Evolutionary conservation across 2,888 invertebrate genomes (phyloP).

Genomic region (Macrophya annulata): DNA sequence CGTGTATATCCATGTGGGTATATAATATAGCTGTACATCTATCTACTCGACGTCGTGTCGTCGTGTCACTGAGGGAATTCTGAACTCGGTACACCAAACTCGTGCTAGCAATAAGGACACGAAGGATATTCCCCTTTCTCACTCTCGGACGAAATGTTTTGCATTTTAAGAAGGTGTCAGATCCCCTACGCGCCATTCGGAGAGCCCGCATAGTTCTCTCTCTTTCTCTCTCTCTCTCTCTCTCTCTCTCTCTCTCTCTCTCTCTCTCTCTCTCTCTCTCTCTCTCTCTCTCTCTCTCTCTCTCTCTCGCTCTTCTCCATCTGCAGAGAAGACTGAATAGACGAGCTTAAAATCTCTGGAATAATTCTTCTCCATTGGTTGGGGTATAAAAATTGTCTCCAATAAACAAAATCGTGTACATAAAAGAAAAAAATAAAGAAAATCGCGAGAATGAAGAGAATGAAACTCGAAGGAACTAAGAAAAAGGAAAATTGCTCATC

Average conservation of each 20-base stretch:
- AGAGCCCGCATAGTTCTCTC: slow-evolving; percentile 41
- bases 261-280: slow-evolving; percentile 62
- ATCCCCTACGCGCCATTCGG: slow-evolving; percentile 57
- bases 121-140: slow-evolving; percentile 60
- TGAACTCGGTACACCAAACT: slow-evolving; percentile 60
- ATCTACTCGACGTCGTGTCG: slow-evolving; percentile 15
- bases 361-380: slow-evolving; percentile 6
- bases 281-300: slow-evolving; percentile 64
- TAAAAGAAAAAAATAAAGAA: no score
- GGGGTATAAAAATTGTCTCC: no score
- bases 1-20: background rate
- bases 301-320: slow-evolving; percentile 64
- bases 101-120: slow-evolving; percentile 70
- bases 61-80: slow-evolving; percentile 46
- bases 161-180: slow-evolving; percentile 78
- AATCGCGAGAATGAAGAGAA: no score
- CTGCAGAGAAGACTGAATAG: background rate
- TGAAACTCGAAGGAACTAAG: background rate
- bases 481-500: background rate
- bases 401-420: no score
- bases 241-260: slow-evolving; percentile 59
- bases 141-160: slow-evolving; percentile 74
- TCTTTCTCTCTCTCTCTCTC: slow-evolving; percentile 65
- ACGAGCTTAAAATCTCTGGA: slow-evolving; percentile 32
- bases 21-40: slow-evolving; percentile 15